Evolutionary conservation across 35 echinoderm and acorn worm species (phyloP).

Genomic region (Diadema setosum): DNA sequence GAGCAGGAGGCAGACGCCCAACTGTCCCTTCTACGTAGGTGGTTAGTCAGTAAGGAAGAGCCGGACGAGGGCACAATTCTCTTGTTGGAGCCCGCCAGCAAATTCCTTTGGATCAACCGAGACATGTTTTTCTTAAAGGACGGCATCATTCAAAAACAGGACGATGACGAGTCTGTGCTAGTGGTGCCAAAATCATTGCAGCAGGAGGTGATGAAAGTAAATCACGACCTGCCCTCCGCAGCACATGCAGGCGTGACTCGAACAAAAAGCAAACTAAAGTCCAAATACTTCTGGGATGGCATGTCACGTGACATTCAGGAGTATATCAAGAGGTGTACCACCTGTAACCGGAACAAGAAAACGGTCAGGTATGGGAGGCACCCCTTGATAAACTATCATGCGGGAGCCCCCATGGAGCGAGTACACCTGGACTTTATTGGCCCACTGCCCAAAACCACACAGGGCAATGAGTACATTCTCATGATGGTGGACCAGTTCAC

Average conservation of each 20-base stretch:
- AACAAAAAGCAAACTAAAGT: background rate
- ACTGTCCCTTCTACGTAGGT: background rate
- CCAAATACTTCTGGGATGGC: slow-evolving; percentile 46
- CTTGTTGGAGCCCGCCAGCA: background rate
- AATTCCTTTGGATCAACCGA: background rate
- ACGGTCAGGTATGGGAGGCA: background rate
- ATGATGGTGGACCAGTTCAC: slow-evolving; percentile 60
- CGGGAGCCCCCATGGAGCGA: background rate
- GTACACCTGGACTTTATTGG: too few relatives aligned
- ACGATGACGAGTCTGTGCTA: background rate
- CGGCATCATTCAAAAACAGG: background rate
- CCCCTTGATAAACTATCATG: slow-evolving; percentile 23
- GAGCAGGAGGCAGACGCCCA: background rate
- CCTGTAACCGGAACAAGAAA: slow-evolving; percentile 45
- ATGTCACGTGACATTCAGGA: slow-evolving; percentile 16
- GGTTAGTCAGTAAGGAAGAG: background rate
- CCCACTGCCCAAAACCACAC: background rate
- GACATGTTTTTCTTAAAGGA: background rate
- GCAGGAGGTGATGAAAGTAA: background rate
- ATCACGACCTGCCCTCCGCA: slow-evolving; percentile 32
- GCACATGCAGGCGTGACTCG: slow-evolving; percentile 26
- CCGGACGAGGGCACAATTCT: background rate
- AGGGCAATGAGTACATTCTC: slow-evolving; percentile 30
- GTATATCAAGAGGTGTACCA: background rate
- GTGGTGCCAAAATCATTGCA: background rate